phyloP scores from a whole-genome alignment of 2,113 vertebrate species.

The Pyrgilauda ruficollis region DNA sequence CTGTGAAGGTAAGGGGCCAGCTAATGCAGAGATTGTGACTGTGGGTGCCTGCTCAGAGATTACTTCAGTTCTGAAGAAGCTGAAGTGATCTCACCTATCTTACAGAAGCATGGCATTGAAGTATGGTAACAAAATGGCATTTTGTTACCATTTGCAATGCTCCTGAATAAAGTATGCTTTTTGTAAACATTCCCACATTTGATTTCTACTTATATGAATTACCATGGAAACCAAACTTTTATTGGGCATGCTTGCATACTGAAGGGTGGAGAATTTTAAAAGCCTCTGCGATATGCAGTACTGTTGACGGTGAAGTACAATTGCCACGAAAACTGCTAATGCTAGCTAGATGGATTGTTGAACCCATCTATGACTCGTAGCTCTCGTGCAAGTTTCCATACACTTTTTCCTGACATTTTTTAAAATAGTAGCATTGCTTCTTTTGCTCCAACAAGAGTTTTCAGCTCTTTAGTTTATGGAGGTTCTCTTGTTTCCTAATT shows the following conservation, averaged over 20 bases:
- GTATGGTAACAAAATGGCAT: neutral
- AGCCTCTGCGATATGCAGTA: neutral
- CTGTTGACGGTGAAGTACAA: neutral
- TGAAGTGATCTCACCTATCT: neutral
- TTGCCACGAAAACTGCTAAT: neutral
- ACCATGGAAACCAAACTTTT: constrained; percentile 54
- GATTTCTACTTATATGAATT: constrained; percentile 45
- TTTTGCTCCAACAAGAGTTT: neutral
- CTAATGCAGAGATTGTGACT: neutral
- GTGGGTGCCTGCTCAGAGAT: neutral
- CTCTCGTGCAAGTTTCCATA: neutral
- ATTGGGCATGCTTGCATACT: neutral
- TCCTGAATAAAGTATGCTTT: neutral
- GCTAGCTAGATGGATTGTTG: neutral
- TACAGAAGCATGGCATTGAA: neutral
- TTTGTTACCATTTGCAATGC: neutral
- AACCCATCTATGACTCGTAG: neutral
- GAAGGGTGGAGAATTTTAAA: neutral
- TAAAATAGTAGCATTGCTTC: neutral
- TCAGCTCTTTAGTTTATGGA: neutral
- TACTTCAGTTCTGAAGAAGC: neutral
- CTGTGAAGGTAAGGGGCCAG: neutral
- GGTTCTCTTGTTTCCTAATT: neutral
- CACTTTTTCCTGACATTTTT: neutral
- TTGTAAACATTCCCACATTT: constrained; percentile 27